phyloP scores from a whole-genome alignment of 1,140 invertebrate genomes.

The Ceratosolen solmsi region DNA sequence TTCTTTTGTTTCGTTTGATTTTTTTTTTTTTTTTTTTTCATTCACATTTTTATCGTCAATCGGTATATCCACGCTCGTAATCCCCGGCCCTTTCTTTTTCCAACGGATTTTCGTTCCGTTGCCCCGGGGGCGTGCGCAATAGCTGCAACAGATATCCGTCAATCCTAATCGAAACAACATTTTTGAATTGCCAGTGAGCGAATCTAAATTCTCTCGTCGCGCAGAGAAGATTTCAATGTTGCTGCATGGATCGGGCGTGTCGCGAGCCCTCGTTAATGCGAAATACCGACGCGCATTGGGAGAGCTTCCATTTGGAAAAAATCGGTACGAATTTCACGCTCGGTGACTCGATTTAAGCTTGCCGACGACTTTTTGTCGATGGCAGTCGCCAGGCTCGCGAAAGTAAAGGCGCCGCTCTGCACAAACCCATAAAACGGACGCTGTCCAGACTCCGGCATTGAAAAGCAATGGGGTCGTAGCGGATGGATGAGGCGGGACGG shows the following conservation, averaged over 20 bases:
- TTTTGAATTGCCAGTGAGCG: neutral
- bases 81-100: neutral
- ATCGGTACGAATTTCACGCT: neutral
- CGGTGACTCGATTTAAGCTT: neutral
- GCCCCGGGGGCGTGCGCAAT: neutral
- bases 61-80: neutral
- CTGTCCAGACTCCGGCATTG: neutral
- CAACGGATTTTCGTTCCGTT: too few species aligned
- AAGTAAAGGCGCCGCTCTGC: neutral
- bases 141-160: neutral
- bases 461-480: constrained; percentile 29
- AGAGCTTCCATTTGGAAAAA: neutral
- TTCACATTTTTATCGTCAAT: neutral
- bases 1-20: neutral
- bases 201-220: neutral
- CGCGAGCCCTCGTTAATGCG: too few species aligned
- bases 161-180: neutral
- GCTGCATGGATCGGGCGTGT: neutral
- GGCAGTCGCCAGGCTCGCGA: neutral
- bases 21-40: neutral
- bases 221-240: neutral
- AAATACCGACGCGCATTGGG: neutral
- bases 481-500: neutral
- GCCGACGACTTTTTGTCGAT: neutral
- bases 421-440: neutral